These are phyloP conservation scores for Lates japonicus DNA, from an alignment of 2,797 vertebrate genomes.

Conservation along the genomic window DNA sequence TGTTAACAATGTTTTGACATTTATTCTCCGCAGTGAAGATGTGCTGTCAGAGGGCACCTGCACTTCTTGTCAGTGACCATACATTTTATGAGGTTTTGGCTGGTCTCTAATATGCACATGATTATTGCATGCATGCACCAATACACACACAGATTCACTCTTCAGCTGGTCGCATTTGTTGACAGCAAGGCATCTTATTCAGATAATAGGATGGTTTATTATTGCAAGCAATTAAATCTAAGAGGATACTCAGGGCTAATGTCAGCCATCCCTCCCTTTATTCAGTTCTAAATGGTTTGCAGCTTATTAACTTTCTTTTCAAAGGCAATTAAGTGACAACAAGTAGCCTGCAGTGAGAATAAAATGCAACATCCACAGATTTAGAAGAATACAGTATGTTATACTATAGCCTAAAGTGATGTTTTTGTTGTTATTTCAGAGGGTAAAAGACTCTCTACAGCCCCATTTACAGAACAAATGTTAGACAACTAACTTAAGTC, in stretches of 20 bases:
- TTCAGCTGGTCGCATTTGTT: constrained; percentile 23
- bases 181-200: constrained; percentile 17
- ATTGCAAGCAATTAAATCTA: constrained; percentile 42
- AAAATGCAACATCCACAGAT: constrained; percentile 25
- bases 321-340: constrained; percentile 32
- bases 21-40: not conserved
- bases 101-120: constrained; percentile 4
- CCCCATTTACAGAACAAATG: not conserved
- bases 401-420: not conserved
- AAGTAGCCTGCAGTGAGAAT: constrained; percentile 22
- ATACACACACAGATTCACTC: not conserved
- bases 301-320: constrained; percentile 26
- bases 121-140: constrained; percentile 8
- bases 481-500: not conserved
- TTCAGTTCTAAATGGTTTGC: constrained; percentile 22
- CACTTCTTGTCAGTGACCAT: not conserved
- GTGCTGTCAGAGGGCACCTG: not conserved
- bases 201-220: constrained; percentile 33
- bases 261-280: constrained; percentile 23
- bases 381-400: not conserved
- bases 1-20: not conserved
- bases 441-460: not conserved
- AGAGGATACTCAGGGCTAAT: constrained; percentile 20
- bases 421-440: constrained; percentile 9
- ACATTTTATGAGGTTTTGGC: constrained; percentile 11